These are phyloP conservation scores for Muscidifurax raptorellus DNA, from an alignment of 1,140 invertebrate species.

Conservation along the genomic window DNA sequence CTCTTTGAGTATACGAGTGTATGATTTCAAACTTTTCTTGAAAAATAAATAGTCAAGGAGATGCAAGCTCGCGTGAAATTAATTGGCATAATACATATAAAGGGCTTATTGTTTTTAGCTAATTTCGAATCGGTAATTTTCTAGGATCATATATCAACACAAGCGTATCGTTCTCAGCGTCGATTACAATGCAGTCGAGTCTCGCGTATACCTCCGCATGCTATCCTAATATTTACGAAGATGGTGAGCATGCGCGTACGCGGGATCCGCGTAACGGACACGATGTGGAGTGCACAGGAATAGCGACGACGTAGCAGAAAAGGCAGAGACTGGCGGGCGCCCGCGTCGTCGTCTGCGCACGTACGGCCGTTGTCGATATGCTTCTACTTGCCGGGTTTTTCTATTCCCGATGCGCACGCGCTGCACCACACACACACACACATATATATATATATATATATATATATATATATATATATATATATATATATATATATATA, in stretches of 20 bases:
- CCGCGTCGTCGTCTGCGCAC: neutral
- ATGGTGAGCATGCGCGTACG: neutral
- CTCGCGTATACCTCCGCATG: neutral
- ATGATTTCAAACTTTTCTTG: neutral
- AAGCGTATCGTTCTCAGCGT: no score
- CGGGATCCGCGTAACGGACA: neutral
- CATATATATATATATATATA: no score
- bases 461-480: no score
- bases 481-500: no score
- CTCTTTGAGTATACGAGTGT: neutral
- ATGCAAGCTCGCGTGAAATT: neutral
- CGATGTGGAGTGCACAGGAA: neutral
- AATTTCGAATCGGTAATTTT: no score
- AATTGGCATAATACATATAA: neutral
- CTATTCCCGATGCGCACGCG: slow-evolving; percentile 4
- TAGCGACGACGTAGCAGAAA: neutral
- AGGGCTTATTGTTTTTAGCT: no score
- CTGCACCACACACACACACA: no score
- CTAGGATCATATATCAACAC: no score
- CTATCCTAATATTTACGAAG: slow-evolving; percentile 10
- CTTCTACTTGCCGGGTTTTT: neutral
- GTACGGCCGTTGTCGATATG: neutral
- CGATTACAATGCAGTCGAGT: neutral
- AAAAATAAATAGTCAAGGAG: neutral
- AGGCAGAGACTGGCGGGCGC: neutral